Percentiles rank a stretch among this genome's conserved stretches.
These are phyloP conservation scores for Anguilla rostrata DNA, from an alignment of 2,113 vertebrate genomes.

Conservation along the genomic window DNA sequence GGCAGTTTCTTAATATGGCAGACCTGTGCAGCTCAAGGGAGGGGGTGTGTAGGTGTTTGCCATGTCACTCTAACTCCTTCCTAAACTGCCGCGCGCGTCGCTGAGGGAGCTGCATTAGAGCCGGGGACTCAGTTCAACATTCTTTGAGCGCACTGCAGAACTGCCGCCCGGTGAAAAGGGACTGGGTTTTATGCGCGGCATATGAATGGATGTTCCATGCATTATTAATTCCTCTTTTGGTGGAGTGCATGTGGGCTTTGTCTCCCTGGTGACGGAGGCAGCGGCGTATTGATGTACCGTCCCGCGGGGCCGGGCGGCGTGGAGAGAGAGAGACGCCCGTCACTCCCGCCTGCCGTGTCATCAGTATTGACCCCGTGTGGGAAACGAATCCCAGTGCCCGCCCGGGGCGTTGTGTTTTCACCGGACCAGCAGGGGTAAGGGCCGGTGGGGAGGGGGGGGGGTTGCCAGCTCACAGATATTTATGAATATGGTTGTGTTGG, in stretches of 20 bases:
- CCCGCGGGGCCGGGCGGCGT: background rate
- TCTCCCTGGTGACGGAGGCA: slow-evolving; percentile 28
- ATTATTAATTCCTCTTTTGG: slow-evolving; percentile 24
- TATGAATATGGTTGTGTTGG: background rate
- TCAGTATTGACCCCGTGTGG: slow-evolving; percentile 16
- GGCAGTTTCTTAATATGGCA: background rate
- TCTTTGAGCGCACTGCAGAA: background rate
- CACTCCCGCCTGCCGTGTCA: slow-evolving; percentile 18
- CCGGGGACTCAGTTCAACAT: background rate
- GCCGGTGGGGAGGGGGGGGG: background rate
- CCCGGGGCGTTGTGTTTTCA: background rate
- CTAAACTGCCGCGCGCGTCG: background rate
- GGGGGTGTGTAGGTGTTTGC: background rate
- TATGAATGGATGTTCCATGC: background rate
- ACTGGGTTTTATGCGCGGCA: background rate
- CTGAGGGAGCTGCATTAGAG: background rate
- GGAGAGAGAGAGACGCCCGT: background rate
- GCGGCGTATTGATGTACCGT: slow-evolving; percentile 4
- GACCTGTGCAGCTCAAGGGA: background rate
- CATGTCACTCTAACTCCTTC: background rate
- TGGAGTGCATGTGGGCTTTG: slow-evolving; percentile 7
- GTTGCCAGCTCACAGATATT: background rate
- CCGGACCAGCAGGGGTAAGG: background rate
- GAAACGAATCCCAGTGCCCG: background rate
- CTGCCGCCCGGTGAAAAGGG: background rate